Conservation (phyloP, 2,797 vertebrate species). For the Discoglossus pictus region DNA sequence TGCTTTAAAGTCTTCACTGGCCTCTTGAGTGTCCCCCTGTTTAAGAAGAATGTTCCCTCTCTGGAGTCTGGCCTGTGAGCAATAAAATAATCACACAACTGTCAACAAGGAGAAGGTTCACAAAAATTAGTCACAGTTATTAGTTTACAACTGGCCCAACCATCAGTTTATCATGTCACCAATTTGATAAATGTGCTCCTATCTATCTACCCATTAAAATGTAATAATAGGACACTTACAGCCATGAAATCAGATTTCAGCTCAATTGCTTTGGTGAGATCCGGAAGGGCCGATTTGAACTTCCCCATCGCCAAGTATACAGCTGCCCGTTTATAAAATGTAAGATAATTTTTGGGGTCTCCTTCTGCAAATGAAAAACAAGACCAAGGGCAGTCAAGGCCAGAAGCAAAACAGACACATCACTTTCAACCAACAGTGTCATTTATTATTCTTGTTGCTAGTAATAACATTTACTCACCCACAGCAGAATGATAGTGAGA, state of each 20-base stretch:
- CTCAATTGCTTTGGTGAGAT: slow-evolving; percentile 78
- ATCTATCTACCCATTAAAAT: background rate
- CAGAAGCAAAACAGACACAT: background rate
- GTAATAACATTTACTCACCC: slow-evolving; percentile 77
- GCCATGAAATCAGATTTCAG: slow-evolving; percentile 84
- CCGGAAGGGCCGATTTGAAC: slow-evolving; percentile 81
- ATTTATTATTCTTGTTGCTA: too few relatives aligned
- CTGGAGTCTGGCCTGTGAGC: slow-evolving; percentile 75
- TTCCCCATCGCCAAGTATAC: slow-evolving; percentile 85
- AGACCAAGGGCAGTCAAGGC: too few relatives aligned
- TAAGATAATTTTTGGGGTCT: slow-evolving; percentile 84
- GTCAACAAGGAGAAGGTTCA: too few relatives aligned
- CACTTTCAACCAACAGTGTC: background rate
- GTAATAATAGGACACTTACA: slow-evolving; percentile 61
- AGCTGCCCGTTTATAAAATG: slow-evolving; percentile 82
- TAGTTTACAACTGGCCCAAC: background rate
- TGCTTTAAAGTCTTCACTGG: slow-evolving; percentile 77
- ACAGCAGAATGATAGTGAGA: slow-evolving; percentile 86
- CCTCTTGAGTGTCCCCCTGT: slow-evolving; percentile 76
- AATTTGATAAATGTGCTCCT: background rate
- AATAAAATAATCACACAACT: background rate
- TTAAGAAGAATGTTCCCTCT: slow-evolving; percentile 81
- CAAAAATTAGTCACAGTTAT: background rate
- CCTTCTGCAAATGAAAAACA: slow-evolving; percentile 66
- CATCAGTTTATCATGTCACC: too few relatives aligned